These are phyloP conservation scores for Zosterops hypoxanthus DNA, from an alignment of 2,113 vertebrate genomes.

Conservation along the genomic window DNA sequence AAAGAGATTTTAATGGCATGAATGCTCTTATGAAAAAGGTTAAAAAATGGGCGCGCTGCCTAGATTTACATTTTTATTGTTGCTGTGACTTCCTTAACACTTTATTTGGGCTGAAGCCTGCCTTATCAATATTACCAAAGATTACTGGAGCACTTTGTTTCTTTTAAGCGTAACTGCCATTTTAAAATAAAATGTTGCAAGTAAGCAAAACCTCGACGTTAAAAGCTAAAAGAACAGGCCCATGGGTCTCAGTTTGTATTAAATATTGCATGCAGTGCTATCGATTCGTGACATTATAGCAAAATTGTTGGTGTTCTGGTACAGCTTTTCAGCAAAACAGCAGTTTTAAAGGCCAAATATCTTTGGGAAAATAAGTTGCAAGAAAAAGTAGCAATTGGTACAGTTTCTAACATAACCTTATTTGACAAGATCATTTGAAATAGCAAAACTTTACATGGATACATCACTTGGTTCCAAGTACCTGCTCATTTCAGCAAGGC, in stretches of 20 bases:
- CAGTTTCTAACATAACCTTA: neutral
- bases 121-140: neutral
- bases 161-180: neutral
- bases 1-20: neutral
- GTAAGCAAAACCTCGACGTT: neutral
- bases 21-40: neutral
- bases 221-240: neutral
- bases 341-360: neutral
- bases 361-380: neutral
- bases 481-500: neutral
- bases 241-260: neutral
- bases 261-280: neutral
- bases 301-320: neutral
- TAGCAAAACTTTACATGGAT: rapidly evolving
- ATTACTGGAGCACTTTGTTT: neutral
- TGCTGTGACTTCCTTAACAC: neutral
- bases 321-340: neutral
- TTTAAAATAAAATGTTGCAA: neutral
- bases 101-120: neutral
- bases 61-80: neutral
- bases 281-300: neutral
- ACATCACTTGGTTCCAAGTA: neutral
- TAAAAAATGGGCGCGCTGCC: neutral
- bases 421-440: neutral
- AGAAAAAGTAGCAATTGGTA: neutral